Conservation (phyloP, 2,113 vertebrate genomes). For the Zingel zingel region DNA sequence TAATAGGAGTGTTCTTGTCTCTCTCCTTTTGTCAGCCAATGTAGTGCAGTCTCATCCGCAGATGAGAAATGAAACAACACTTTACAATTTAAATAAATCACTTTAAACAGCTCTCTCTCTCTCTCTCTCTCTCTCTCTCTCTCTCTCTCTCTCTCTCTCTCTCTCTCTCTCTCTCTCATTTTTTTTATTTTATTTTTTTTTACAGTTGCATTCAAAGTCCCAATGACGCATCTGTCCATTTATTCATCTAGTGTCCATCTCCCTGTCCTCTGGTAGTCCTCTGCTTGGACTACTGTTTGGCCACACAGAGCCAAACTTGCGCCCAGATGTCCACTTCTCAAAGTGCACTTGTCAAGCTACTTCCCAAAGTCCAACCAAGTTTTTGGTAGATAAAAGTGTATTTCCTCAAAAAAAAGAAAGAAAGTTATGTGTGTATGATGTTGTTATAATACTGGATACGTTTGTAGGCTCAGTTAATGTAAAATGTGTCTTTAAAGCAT, state of each 20-base stretch:
- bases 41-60: constrained; percentile 83
- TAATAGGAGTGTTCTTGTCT: constrained; percentile 50
- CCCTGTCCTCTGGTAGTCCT: constrained; percentile 49
- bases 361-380: constrained; percentile 68
- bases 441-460: constrained; percentile 80
- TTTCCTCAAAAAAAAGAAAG: constrained; percentile 61
- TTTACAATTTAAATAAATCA: constrained; percentile 81
- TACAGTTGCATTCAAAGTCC: constrained; percentile 62
- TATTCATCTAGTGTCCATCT: constrained; percentile 59
- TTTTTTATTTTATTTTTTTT: too few relatives aligned
- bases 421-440: constrained; percentile 76
- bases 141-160: constrained; percentile 11
- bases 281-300: constrained; percentile 48
- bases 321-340: constrained; percentile 68
- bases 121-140: neutral
- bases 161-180: too few relatives aligned
- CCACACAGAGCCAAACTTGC: constrained; percentile 44
- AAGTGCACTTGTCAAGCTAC: constrained; percentile 75
- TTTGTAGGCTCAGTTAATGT: constrained; percentile 80
- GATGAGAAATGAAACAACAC: constrained; percentile 75
- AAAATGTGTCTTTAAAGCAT: constrained; percentile 78
- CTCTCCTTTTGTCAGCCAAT: constrained; percentile 59
- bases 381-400: constrained; percentile 71
- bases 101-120: constrained; percentile 51
- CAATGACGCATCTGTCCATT: constrained; percentile 57